These are phyloP conservation scores for Megaceryle torquata DNA, from an alignment of 2,113 vertebrate species.

Conservation along the genomic window DNA sequence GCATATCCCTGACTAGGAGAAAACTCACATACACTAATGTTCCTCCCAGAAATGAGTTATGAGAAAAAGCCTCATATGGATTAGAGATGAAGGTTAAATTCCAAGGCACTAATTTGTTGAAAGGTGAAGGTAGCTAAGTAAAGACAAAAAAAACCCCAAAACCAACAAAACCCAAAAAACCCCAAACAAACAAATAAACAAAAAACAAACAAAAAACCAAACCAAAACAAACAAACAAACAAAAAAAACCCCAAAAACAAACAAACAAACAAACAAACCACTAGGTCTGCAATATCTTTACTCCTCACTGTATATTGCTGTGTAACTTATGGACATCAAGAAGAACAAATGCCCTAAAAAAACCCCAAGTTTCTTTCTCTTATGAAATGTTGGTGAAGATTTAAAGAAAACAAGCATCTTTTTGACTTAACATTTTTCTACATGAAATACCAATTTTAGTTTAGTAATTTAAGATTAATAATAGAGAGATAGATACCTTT, in stretches of 20 bases:
- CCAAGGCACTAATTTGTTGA: constrained; percentile 66
- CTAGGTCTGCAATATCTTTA: too few relatives aligned
- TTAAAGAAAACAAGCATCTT: not conserved
- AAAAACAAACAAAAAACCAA: too few relatives aligned
- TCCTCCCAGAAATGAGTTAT: constrained; percentile 68
- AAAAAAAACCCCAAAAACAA: too few relatives aligned
- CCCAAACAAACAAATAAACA: too few relatives aligned
- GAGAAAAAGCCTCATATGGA: constrained; percentile 63
- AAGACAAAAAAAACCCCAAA: too few relatives aligned
- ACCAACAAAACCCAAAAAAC: too few relatives aligned
- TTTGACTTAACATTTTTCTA: not conserved
- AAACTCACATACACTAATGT: constrained; percentile 55
- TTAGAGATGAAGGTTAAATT: constrained; percentile 72
- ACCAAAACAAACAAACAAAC: too few relatives aligned
- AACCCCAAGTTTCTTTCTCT: not conserved
- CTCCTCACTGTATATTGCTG: not conserved
- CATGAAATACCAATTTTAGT: not conserved
- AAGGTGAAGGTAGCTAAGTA: constrained; percentile 63
- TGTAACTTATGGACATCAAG: not conserved
- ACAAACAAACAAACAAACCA: too few relatives aligned
- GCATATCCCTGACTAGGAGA: constrained; percentile 62
- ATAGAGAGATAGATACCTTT: not conserved
- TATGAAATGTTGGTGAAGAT: not conserved
- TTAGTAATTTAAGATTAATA: not conserved
- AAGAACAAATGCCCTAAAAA: not conserved